Evolutionary conservation across 2,113 vertebrate genomes (phyloP), one percentile per base, ranked within the genome.

Genomic region (Hyaena hyaena): DNA sequence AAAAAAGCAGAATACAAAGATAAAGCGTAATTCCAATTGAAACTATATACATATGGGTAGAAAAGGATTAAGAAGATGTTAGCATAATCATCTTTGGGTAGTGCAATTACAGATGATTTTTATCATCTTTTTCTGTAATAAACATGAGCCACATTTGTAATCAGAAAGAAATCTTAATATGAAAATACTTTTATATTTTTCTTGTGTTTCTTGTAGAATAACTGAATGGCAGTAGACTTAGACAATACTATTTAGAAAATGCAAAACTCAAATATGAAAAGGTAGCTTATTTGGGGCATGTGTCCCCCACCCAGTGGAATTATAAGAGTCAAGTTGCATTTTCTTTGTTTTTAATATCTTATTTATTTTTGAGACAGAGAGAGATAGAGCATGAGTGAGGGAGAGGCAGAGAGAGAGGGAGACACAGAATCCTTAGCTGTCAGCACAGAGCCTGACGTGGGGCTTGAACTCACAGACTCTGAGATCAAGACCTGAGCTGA

Each of bases 81-180:
- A 69, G 55, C 45, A 5, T 90, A 86, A 65, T 88, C 55, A 82
- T 66, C 48, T 92, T 87, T 33, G 39, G 35, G 21, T 69, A 39
- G 31, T 84, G 28, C 33, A 91, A 84, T 50, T 79, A 19, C 53
- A 79, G 26, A 28, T 58, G 24, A 84, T 77, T 84, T 87, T 91
- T 61, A 48, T 84, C 66, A 50, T 23, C 14, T 90, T 90, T 79
- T 91, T 88, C 35, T 33, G 53, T 82, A 63, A 23, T 63, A 35
- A n/a, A 5, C 19, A 33, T 58, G 43, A 69, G 58, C 43, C 39
- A 28, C 14, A 50, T 85, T 88, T 55, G 55, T 21, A 97, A 85
- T 74, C 45, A 33, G 61, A 89, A 90, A 86, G 26, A 92, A 83
- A 66, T 71, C 15, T 89, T 93, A 66, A 74, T 48, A 81, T 80